phyloP scores from a whole-genome alignment of 1,140 invertebrate genomes.

The Cotesia vestalis region DNA sequence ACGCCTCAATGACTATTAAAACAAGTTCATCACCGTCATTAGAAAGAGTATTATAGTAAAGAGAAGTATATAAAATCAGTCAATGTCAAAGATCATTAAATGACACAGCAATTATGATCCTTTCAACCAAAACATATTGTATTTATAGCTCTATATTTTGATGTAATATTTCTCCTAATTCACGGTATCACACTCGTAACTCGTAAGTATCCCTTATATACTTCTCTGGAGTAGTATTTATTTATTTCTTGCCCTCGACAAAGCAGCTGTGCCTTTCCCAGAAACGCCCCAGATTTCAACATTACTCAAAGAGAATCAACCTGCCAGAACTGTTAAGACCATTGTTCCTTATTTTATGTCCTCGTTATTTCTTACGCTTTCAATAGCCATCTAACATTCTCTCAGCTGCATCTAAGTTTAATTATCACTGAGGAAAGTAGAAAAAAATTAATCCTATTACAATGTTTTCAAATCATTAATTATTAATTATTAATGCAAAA shows the following conservation, averaged over 20 bases:
- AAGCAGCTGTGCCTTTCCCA: constrained; percentile 62
- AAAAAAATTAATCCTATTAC: no score
- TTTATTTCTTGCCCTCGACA: constrained; percentile 14
- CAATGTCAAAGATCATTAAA: constrained; percentile 32
- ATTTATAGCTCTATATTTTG: constrained; percentile 1
- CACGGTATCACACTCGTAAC: constrained; percentile 17
- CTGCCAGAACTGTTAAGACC: constrained; percentile 52
- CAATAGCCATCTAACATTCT: constrained; percentile 21
- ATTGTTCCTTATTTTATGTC: constrained; percentile 54
- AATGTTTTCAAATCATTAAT: no score
- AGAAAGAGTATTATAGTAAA: no score
- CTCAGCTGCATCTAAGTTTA: no score
- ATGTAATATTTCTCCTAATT: constrained; percentile 6
- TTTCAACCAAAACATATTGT: not conserved
- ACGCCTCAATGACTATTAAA: no score
- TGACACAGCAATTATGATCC: constrained; percentile 31
- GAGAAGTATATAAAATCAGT: constrained; percentile 23
- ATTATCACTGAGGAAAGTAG: not conserved
- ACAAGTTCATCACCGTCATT: no score
- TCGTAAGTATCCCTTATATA: constrained; percentile 18
- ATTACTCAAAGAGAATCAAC: constrained; percentile 66
- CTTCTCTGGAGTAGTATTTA: not conserved
- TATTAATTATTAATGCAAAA: no score
- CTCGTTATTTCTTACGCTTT: constrained; percentile 50
- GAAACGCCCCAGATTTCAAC: constrained; percentile 66